Conservation (phyloP, 2,888 invertebrate species). For the Heliconius aoede region DNA sequence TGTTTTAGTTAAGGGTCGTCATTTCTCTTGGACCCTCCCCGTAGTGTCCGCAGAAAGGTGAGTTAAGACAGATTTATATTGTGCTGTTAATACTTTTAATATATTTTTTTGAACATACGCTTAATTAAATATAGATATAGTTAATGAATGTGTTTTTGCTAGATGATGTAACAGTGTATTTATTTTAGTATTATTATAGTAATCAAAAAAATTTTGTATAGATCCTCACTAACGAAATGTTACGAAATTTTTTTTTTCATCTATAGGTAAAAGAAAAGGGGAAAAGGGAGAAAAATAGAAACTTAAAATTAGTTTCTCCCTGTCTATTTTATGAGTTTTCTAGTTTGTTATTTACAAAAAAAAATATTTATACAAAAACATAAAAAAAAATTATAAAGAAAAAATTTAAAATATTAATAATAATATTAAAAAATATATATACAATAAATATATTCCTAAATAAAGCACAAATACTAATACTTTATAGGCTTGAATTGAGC, state of each 20-base stretch:
- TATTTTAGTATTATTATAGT: too few relatives aligned
- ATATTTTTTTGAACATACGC: neutral
- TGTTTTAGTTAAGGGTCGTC: constrained; percentile 84
- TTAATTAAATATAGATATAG: neutral
- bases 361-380: neutral
- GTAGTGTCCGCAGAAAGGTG: constrained; percentile 84
- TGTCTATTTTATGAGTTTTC: too few relatives aligned
- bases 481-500: too few relatives aligned
- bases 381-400: too few relatives aligned
- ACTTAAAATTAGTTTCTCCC: too few relatives aligned
- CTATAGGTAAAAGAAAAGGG: too few relatives aligned
- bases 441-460: too few relatives aligned
- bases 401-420: neutral
- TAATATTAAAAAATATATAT: too few relatives aligned
- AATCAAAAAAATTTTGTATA: neutral
- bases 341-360: too few relatives aligned
- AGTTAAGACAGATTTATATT: constrained; percentile 71
- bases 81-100: constrained; percentile 57
- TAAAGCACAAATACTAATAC: too few relatives aligned
- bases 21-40: constrained; percentile 84
- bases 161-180: neutral
- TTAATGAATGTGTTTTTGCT: neutral
- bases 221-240: too few relatives aligned
- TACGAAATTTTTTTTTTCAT: too few relatives aligned
- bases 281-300: neutral